Evolutionary conservation across 2,888 invertebrate species (phyloP).

Genomic region (Hesperia comma): DNA sequence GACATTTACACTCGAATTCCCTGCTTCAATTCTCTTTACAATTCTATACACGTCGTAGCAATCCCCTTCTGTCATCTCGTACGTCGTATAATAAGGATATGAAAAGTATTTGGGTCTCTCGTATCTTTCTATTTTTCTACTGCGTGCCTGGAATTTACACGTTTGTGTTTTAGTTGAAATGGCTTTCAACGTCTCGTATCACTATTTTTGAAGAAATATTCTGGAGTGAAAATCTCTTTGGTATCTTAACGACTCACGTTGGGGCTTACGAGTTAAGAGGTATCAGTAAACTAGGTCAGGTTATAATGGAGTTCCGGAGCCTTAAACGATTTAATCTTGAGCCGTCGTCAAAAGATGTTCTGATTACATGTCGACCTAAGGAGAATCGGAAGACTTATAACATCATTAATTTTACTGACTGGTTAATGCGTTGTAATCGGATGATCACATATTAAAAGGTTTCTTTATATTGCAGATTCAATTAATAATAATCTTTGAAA

Average conservation of each 20-base stretch:
- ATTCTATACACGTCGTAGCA: constrained; percentile 4
- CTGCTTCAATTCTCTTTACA: background rate
- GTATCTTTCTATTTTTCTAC: constrained; percentile 22
- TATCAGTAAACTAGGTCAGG: constrained; percentile 38
- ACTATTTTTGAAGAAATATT: constrained; percentile 2
- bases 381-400: background rate
- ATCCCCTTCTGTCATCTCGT: constrained; percentile 9
- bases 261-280: constrained; percentile 29
- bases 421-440: too few species aligned
- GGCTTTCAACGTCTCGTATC: constrained; percentile 18
- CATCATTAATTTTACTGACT: background rate
- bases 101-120: constrained; percentile 8
- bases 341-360: constrained; percentile 24
- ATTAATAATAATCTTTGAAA: too few species aligned
- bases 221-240: constrained; percentile 13
- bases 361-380: constrained; percentile 12
- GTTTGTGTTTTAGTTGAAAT: constrained; percentile 14
- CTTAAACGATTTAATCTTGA: constrained; percentile 30
- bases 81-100: constrained; percentile 9
- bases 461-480: too few species aligned
- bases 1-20: background rate
- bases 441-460: too few species aligned
- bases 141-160: constrained; percentile 21
- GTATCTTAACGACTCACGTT: constrained; percentile 17
- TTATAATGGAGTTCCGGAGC: constrained; percentile 33